phyloP scores from a whole-genome alignment of 30 jellyfish, hydroid and myxozoan species.

The Aurelia aurita complex sp. Pacific region DNA sequence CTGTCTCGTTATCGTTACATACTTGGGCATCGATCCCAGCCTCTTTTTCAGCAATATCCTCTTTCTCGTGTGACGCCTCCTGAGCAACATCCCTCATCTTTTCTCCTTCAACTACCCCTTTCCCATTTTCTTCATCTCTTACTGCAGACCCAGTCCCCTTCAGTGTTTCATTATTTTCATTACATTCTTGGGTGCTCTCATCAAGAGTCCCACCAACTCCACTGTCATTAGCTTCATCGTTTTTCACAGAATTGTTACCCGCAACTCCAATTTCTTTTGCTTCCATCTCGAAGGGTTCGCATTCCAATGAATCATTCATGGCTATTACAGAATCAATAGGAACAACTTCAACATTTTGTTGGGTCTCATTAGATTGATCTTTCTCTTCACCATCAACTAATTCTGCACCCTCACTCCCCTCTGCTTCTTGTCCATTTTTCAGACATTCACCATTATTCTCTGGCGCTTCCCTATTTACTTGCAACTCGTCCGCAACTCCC shows the following conservation, averaged over 20 bases:
- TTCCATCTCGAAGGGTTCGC: conserved; percentile 3
- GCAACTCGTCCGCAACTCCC: neutral
- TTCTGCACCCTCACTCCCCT: no score
- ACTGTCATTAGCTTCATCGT: conserved; percentile 27
- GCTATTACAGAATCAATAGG: no score
- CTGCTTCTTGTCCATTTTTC: no score
- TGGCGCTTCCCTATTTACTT: neutral
- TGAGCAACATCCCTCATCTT: neutral
- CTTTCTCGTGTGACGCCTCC: neutral
- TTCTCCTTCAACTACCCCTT: neutral
- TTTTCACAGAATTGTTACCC: neutral
- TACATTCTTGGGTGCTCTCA: conserved; percentile 12
- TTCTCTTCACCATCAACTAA: no score
- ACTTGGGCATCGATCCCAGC: neutral
- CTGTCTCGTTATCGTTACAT: neutral
- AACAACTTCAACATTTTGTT: neutral
- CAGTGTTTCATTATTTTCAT: neutral
- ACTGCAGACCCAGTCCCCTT: neutral
- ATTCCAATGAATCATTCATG: neutral
- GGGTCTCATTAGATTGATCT: neutral
- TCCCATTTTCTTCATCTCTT: neutral
- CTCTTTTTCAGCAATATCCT: neutral
- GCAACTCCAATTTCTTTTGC: conserved; percentile 1
- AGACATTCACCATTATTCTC: no score
- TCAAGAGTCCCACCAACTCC: conserved; percentile 27